phyloP scores from a whole-genome alignment of 2,797 vertebrate species.

The Argyrosomus regius region DNA sequence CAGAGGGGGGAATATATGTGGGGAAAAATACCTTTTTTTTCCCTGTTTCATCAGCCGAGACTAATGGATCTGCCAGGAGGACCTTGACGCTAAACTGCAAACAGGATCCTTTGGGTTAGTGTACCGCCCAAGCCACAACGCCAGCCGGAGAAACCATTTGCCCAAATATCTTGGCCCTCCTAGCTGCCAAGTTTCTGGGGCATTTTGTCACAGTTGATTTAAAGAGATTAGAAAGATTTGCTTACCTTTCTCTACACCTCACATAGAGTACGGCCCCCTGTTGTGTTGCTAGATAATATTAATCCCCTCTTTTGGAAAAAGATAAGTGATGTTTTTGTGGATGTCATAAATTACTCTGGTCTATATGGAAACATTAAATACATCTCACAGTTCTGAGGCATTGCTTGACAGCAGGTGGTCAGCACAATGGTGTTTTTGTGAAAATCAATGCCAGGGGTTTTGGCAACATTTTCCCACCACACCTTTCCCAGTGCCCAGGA shows the following conservation, averaged over 20 bases:
- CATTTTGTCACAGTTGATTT: conserved; percentile 60
- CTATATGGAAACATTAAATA: conserved; percentile 28
- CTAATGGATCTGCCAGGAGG: conserved; percentile 82
- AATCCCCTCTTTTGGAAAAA: conserved; percentile 31
- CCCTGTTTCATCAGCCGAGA: conserved; percentile 67
- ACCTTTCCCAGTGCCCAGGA: conserved; percentile 41
- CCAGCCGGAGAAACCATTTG: conserved; percentile 70
- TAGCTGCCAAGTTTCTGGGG: conserved; percentile 43
- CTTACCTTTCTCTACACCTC: conserved; percentile 31
- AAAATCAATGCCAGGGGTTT: conserved; percentile 38
- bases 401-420: conserved; percentile 34
- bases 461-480: conserved; percentile 40
- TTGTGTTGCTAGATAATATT: conserved; percentile 26
- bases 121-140: conserved; percentile 52
- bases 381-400: neutral
- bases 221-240: conserved; percentile 54
- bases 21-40: conserved; percentile 35
- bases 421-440: conserved; percentile 5
- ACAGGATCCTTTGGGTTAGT: conserved; percentile 58
- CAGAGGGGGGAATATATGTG: conserved; percentile 32
- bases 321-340: conserved; percentile 19
- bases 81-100: conserved; percentile 54
- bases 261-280: neutral
- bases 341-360: conserved; percentile 15
- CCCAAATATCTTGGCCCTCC: conserved; percentile 47